phyloP scores from a whole-genome alignment of 2,797 vertebrate genomes.

The Anabacerthia variegaticeps region DNA sequence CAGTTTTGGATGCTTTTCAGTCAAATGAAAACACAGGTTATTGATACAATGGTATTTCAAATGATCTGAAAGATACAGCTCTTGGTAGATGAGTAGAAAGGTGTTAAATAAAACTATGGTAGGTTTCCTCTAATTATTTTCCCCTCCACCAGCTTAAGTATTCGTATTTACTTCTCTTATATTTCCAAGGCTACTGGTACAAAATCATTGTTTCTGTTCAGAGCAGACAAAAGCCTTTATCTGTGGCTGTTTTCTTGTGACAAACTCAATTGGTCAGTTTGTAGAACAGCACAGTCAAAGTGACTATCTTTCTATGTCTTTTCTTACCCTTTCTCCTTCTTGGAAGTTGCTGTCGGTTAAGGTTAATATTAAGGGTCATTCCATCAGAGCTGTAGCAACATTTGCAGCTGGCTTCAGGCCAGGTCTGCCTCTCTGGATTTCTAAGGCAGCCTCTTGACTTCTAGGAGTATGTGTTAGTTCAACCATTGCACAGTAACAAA shows the following conservation, averaged over 20 bases:
- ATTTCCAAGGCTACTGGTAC: not conserved
- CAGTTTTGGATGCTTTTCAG: not conserved
- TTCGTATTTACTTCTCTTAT: not conserved
- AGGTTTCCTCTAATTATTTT: rapidly evolving
- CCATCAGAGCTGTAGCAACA: not conserved
- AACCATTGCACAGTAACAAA: not conserved
- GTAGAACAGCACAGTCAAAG: slow-evolving; percentile 8
- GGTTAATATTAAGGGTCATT: slow-evolving; percentile 31
- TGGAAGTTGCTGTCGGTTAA: slow-evolving; percentile 32
- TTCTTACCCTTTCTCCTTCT: not conserved
- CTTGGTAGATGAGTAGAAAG: not conserved
- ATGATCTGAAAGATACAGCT: not conserved
- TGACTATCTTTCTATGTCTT: not conserved
- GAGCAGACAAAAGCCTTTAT: not conserved
- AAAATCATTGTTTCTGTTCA: not conserved
- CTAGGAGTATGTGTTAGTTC: not conserved
- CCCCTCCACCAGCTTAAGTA: not conserved
- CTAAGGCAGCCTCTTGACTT: not conserved
- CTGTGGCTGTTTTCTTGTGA: not conserved
- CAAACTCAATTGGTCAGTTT: slow-evolving; percentile 6
- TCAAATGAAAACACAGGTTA: not conserved
- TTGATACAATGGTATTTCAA: not conserved
- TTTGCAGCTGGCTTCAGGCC: slow-evolving; percentile 21
- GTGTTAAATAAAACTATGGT: not conserved
- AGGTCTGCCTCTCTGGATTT: slow-evolving; percentile 41